Base-by-base conservation (phyloP, 2,113 vertebrate genomes). In the Tragelaphus imberbis region DNA sequence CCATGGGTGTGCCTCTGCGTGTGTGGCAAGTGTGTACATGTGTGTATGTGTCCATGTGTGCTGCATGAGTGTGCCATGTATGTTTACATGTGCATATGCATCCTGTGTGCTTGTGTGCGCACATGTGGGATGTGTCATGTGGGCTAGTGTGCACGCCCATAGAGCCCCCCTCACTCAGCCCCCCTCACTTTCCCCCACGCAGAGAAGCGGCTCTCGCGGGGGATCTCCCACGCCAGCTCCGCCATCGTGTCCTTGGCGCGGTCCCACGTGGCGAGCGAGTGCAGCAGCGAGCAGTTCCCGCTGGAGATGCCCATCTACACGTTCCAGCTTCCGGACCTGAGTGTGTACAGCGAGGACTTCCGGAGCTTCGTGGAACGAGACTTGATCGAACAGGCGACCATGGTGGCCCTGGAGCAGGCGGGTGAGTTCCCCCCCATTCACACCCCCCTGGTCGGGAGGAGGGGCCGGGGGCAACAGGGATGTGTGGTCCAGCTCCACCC, bases 171-270 rank as follows among this genome's bases (percentile, higher is more conserved):
- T 47, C 28, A 56, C 71, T 15, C 23, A n/a, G 9, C 58, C 23
- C 92, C 58, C 5, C 0, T 3, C 11, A 10, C 68, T 21, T 5
- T 1, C 77, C 85, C 56, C 85, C 93, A 6, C 5, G 0, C 97
- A 99, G 99, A 99, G 97, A 99, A 99, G 97, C 99, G 99, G 61
- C 99, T 99, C 59, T 99, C 99, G 84, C 99, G 99, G 44, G 99
- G 99, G n/a, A 99, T 99, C 97, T 99, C 99, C 88, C 99, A 99
- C 16, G 99, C 99, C 99, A 99, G 99, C 98, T 99, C 99, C n/a
- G 99, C 99, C 95, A 99, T 99, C 33, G 99, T 99, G 68, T 99
- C 99, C 79, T 99, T 99, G 96, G 99, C 99, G 9, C 99, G 99
- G 82, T 99, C 99, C 30, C 99, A 99, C 86, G 99, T 99, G 98